phyloP scores from a whole-genome alignment of 2,113 vertebrate genomes.

The Anoplopoma fimbria region DNA sequence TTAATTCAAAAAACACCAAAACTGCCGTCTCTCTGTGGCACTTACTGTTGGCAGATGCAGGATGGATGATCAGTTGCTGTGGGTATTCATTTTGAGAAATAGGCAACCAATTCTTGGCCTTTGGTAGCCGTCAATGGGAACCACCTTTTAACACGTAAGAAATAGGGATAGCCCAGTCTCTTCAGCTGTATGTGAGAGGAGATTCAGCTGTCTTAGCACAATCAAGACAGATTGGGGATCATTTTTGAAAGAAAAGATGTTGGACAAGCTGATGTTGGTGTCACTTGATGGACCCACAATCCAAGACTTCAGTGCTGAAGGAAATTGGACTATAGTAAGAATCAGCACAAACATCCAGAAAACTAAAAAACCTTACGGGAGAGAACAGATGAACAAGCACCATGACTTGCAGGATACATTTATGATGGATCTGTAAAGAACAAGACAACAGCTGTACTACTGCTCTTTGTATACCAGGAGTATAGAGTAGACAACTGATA shows the following conservation, averaged over 20 bases:
- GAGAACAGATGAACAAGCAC: neutral
- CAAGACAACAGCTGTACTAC: neutral
- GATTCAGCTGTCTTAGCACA: neutral
- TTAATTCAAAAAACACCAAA: conserved; percentile 66
- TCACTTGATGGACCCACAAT: neutral
- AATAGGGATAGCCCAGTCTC: neutral
- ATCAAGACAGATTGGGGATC: neutral
- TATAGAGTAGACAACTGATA: too few species aligned
- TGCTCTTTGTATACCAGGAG: neutral
- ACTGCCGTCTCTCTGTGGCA: conserved; percentile 47
- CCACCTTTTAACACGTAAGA: neutral
- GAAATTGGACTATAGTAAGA: neutral
- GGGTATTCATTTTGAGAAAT: neutral
- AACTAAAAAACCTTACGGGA: neutral
- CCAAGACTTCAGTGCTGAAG: neutral
- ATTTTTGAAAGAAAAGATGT: neutral
- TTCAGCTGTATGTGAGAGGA: neutral
- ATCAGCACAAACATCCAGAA: too few species aligned
- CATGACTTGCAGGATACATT: neutral
- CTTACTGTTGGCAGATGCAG: conserved; percentile 57
- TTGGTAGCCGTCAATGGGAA: neutral
- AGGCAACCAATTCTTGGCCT: neutral
- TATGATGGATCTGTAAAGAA: neutral
- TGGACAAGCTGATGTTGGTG: neutral
- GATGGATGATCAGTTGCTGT: neutral